phyloP scores from a whole-genome alignment of 2,113 vertebrate species.

The Nasalis larvatus region DNA sequence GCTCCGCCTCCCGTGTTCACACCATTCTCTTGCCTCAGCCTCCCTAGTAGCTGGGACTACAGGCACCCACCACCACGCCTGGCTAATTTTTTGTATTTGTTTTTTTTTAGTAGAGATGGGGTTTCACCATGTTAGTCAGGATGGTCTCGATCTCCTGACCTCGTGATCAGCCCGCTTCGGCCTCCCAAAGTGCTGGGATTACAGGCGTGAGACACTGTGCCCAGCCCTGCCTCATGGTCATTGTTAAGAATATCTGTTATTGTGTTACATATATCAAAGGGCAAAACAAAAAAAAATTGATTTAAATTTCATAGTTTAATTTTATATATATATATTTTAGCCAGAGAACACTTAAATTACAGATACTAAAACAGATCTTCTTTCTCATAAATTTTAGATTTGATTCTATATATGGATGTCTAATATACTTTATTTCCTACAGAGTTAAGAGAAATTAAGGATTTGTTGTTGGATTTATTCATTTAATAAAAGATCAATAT shows the following conservation, averaged over 20 bases:
- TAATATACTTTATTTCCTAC: not conserved
- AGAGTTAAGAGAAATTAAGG: not conserved
- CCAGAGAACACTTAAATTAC: not conserved
- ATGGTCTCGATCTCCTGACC: too few species aligned
- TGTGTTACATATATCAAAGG: not conserved
- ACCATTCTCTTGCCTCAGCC: too few species aligned
- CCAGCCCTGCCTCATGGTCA: not conserved
- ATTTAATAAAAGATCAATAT: constrained; percentile 5
- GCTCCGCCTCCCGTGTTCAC: too few species aligned
- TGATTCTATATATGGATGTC: not conserved
- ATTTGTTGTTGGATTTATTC: not conserved
- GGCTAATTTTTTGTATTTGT: too few species aligned
- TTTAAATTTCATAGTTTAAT: not conserved
- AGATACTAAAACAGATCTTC: not conserved
- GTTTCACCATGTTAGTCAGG: too few species aligned
- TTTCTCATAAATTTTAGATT: not conserved
- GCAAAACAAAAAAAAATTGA: not conserved
- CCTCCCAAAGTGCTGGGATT: too few species aligned
- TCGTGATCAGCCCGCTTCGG: too few species aligned
- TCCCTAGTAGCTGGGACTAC: too few species aligned
- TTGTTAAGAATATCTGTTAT: not conserved
- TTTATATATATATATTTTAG: not conserved
- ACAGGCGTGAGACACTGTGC: too few species aligned
- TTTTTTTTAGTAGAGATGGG: too few species aligned
- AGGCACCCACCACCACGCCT: too few species aligned